Evolutionary conservation across 2,888 invertebrate genomes (phyloP), one percentile per base, ranked within the genome.

Genomic region (Schrankia costaestrigalis): DNA sequence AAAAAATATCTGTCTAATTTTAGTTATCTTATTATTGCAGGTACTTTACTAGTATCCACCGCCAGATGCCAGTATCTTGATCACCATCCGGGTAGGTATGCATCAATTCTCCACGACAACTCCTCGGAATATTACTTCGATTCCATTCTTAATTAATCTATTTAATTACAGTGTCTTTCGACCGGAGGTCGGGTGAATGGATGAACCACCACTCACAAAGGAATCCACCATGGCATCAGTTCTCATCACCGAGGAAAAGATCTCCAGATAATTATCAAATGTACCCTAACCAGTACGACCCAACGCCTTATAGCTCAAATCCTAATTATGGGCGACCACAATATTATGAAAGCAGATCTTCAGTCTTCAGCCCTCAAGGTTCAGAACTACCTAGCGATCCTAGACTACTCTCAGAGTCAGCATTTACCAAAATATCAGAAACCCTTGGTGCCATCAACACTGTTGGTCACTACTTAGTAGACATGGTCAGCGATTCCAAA

Each of bases 401-500:
- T 3, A 80, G 91, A 26, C 60, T 91, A 2, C 73, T 91, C 1
- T 91, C 91, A 1, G 89, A 90, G 13, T 90, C 91, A 3, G 90
- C 91, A 3, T 91, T 91, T 45, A 85, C 89, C 34, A 89, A 83
- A 51, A 91, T 91, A 59, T 91, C 91, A 0, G 91, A 91, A 69
- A 91, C 91, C 1, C 65, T 91, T 18, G 95, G 95, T 17, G 96
- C 96, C 2, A 89, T 96, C 9, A 96, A 96, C 53, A 95, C 95
- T 1, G 94, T 96, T 0, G 96, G 96, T 0, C 92, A 93, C 66
- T 95, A 94, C 67, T 89, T 96, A 48, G 94, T 96, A 0, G 95
- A 95, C 60, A 94, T 95, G 90, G 95, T 89, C 1, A 88, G 78
- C 30, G 87, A 87, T 17, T 78, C 63, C 1, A 57, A 83, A 35